A percentile compares a stretch with the other conserved stretches of the same genome.
Conservation (phyloP, 2,113 vertebrate genomes). For the Lamprologus tigripictilis region DNA sequence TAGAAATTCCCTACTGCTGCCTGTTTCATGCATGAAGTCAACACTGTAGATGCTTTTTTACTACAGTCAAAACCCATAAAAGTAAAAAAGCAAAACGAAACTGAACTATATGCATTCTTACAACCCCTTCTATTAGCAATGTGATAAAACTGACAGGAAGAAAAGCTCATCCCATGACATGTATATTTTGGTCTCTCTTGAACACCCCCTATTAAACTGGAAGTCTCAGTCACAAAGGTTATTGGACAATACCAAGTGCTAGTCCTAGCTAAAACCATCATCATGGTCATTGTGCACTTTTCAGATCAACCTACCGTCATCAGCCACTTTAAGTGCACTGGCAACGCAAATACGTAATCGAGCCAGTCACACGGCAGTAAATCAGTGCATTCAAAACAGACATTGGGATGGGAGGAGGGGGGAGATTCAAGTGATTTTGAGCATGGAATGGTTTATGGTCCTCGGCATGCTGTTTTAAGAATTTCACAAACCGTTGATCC, state of each 20-base stretch:
- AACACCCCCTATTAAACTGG: background rate
- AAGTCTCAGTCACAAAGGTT: background rate
- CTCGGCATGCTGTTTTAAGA: fast-evolving
- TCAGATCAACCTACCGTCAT: fast-evolving
- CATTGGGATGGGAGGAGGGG: fast-evolving
- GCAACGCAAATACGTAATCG: fast-evolving
- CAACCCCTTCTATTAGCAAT: background rate
- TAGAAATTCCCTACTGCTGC: background rate
- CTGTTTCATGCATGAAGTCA: background rate
- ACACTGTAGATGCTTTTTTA: background rate
- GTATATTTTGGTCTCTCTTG: background rate
- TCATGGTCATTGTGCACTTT: fast-evolving
- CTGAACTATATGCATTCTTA: fast-evolving
- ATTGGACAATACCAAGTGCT: background rate
- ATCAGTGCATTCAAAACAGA: background rate
- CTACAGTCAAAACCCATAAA: background rate
- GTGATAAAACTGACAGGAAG: background rate
- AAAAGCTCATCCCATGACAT: background rate
- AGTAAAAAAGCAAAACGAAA: fast-evolving
- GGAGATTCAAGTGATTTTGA: background rate
- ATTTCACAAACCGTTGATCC: background rate
- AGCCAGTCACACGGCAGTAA: background rate
- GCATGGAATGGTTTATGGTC: background rate
- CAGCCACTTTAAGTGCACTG: background rate
- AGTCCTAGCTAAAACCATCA: background rate